A percentile compares a stretch with the other conserved stretches of the same genome.
Conservation (phyloP, 2,888 invertebrate genomes). For the Hirtodrosophila alboralis region DNA sequence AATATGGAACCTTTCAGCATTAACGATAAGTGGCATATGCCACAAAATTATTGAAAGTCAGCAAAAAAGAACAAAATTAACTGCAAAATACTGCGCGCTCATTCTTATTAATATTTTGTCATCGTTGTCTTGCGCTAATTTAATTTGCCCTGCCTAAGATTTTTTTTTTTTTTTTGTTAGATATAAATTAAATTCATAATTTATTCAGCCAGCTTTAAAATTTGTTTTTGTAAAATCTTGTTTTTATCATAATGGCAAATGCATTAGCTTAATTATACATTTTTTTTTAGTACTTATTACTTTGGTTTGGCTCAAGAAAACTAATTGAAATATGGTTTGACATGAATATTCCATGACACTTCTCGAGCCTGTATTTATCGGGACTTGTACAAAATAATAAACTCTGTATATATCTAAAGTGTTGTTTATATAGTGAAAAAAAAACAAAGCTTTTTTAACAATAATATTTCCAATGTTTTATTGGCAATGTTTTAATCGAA, state of each 20-base stretch:
- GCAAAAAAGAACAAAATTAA: not conserved
- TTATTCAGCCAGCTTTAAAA: constrained; percentile 5
- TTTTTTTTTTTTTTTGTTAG: too few relatives aligned
- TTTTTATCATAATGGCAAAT: not conserved
- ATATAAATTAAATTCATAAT: constrained; percentile 22
- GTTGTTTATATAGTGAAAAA: too few relatives aligned
- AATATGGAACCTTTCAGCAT: constrained; percentile 23
- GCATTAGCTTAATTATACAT: constrained; percentile 11
- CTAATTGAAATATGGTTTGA: too few relatives aligned
- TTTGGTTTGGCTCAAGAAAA: not conserved
- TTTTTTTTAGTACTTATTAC: not conserved
- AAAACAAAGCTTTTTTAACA: too few relatives aligned
- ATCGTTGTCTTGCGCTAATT: constrained; percentile 9
- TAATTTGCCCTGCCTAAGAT: constrained; percentile 17
- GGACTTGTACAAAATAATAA: too few relatives aligned
- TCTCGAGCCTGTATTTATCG: too few relatives aligned
- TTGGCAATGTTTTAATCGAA: too few relatives aligned
- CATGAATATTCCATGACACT: not conserved
- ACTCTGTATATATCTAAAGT: too few relatives aligned
- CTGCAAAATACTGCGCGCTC: not conserved
- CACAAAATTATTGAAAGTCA: constrained; percentile 25
- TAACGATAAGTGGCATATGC: constrained; percentile 28
- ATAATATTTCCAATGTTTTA: too few relatives aligned
- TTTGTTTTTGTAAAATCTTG: not conserved
- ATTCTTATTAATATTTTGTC: constrained; percentile 6